Evolutionary conservation across 2,888 invertebrate genomes (phyloP), one percentile per base, ranked within the genome.

Genomic region (Eristalis arbustorum): DNA sequence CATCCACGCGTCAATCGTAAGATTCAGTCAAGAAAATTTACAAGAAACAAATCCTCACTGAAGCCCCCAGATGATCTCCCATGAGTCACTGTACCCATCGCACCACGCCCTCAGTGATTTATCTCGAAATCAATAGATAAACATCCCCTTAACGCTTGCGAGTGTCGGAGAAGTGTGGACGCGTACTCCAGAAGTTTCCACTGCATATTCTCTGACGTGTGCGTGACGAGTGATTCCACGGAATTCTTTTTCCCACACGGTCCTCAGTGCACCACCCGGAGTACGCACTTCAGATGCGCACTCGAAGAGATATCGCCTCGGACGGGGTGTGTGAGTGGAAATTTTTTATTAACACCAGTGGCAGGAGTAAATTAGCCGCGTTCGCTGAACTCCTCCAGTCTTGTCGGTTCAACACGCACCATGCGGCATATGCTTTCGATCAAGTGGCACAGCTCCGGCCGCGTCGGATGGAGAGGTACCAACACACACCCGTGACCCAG

Each of bases 281-380:
- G 18, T 8, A 18, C 49, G 61, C 67, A 67, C 77, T 75, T 79
- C n/a, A 63, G 28, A 25, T 73, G 67, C 3, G 69, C 42, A 68
- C 75, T 84, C 71, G 49, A 71, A 49, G 59, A 59, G 25, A 4
- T 23, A 61, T 28, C 40, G 61, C 18, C 23, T 10, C 25, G n/a
- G 40, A n/a, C 0, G 67, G 49, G 57, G 28, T 13, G 61, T 14
- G 67, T 62, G 49, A 14, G 71, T 64, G 37, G 61, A 81, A 34
- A 74, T 74, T 73, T 85, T 85, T 82, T 82, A 85, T 81, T 69
- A 77, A 85, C 85, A 74, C 74, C 68, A 37, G 68, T 40, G 5
- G 57, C 22, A 22, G 31, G 49, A 84, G 31, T 74, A 18, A 49
- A 80, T 75, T 75, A 72, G 57, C 59, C 63, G 37, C 25, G 68